Evolutionary conservation across 2,797 vertebrate species (phyloP).

Genomic region (Gadopsis bispinosus): DNA sequence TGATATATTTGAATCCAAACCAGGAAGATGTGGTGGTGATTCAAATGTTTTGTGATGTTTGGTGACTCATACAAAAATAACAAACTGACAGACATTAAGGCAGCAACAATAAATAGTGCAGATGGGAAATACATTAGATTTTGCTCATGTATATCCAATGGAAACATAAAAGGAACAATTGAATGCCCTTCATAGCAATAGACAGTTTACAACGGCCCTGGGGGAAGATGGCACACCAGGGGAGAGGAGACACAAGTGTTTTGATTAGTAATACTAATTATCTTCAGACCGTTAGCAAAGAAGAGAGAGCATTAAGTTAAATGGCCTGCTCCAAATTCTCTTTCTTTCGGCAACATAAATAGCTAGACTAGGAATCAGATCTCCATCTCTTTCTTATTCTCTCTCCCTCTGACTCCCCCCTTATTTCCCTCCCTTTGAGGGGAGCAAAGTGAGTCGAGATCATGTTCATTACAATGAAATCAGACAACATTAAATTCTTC

Average conservation of each 20-base stretch:
- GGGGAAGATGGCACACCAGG: conserved; percentile 68
- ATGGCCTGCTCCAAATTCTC: conserved; percentile 75
- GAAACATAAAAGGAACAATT: conserved; percentile 70
- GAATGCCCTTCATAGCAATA: conserved; percentile 64
- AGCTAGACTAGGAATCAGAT: conserved; percentile 63
- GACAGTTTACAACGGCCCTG: conserved; percentile 64
- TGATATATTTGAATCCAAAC: conserved; percentile 30
- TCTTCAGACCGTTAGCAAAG: conserved; percentile 77
- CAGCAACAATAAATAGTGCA: conserved; percentile 41
- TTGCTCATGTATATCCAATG: conserved; percentile 57
- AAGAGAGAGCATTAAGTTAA: conserved; percentile 78
- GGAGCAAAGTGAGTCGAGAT: conserved; percentile 62
- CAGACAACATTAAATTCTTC: conserved; percentile 64
- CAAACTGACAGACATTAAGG: conserved; percentile 19
- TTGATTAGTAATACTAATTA: conserved; percentile 83
- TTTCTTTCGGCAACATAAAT: conserved; percentile 77
- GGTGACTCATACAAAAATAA: conserved; percentile 28
- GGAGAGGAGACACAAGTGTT: conserved; percentile 75
- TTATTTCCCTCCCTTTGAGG: conserved; percentile 54
- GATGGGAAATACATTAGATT: conserved; percentile 58
- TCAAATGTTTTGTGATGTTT: conserved; percentile 34
- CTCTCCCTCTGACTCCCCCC: conserved; percentile 27
- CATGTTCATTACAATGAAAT: conserved; percentile 70
- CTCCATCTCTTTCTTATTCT: conserved; percentile 60
- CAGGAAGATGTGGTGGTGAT: conserved; percentile 24